Evolutionary conservation across 2,888 invertebrate genomes (phyloP), one percentile per base, ranked within the genome.

Genomic region (Coremacera marginata): DNA sequence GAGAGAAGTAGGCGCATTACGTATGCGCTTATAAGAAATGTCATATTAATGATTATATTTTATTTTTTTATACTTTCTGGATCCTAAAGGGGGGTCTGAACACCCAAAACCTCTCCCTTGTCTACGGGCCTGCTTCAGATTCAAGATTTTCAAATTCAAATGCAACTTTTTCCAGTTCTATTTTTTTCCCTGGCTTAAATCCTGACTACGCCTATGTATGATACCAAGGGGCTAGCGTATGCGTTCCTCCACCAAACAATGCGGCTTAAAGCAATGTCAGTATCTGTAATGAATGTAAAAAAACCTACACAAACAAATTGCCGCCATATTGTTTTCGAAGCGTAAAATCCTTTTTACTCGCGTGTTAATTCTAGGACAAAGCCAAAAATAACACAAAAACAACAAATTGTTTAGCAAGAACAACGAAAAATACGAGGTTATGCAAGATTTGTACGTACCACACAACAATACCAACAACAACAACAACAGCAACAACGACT

Each of bases 401-500:
- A 67, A 63, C 70, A 65, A 77, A 44, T 70, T 68, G 68, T 67
- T 57, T 34, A 71, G 75, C 74, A 62, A 68, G 77, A 80, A 65
- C 22, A 63, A 37, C 8, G 74, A 27, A 80, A 79, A 80, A 77
- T 77, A 70, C 77, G 51, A 72, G 70, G n/a, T 55, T 70, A 80
- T 77, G 68, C 79, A 77, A 83, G 82, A 85, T 84, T 81, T 82
- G 80, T 82, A 83, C 81, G 81, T 80, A 84, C 83, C 83, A 78
- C 31, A 81, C 80, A 81, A 80, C 80, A 77, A 75, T 78, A 79
- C 77, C 79, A 81, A 80, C 80, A 80, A 22, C 44, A n/a, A n/a
- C 11, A 16, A 63, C 4, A 49, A 49, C 63, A 51, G 63, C 49
- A 70, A 55, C 31, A 25, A 27, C 49, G n/a, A 68, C 25, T 25